A percentile compares a stretch with the other conserved stretches of the same genome.
These are phyloP conservation scores for Caenorhabditis wallacei DNA, from an alignment of 2,888 invertebrate species.

Conservation along the genomic window DNA sequence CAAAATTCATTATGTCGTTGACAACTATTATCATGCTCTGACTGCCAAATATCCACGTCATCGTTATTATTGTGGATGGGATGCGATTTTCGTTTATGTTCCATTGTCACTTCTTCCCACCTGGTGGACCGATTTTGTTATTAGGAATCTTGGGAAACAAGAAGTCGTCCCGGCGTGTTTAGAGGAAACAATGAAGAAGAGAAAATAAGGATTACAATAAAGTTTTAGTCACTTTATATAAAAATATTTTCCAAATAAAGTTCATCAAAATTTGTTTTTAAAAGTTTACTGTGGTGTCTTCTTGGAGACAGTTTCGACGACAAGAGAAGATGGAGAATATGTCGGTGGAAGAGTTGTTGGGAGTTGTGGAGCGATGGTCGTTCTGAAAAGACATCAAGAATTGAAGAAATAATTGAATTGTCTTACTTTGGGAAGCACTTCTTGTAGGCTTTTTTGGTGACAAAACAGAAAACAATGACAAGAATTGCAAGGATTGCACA, in stretches of 20 bases:
- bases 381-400: constrained; percentile 11
- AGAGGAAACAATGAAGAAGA: constrained; percentile 47
- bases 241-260: constrained; percentile 20
- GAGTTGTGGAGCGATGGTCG: constrained; percentile 23
- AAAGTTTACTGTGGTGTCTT: constrained; percentile 28
- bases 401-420: too few species aligned
- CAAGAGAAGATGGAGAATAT: constrained; percentile 40
- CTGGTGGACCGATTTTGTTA: constrained; percentile 70
- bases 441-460: constrained; percentile 43
- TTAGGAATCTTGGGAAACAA: constrained; percentile 68
- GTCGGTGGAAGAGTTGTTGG: constrained; percentile 51
- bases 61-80: constrained; percentile 78
- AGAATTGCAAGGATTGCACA: constrained; percentile 19
- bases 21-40: constrained; percentile 80
- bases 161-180: constrained; percentile 67
- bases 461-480: constrained; percentile 34
- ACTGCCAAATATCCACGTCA: constrained; percentile 76
- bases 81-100: constrained; percentile 77
- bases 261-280: not conserved
- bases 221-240: constrained; percentile 47
- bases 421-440: constrained; percentile 53
- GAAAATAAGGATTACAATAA: constrained; percentile 13
- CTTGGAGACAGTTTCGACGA: constrained; percentile 41
- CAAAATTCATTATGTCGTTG: constrained; percentile 77
- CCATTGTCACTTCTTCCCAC: constrained; percentile 76